Evolutionary conservation across 1,140 invertebrate genomes (phyloP), one percentile per base, ranked within the genome.

Genomic region (Drosophila pseudoobscura): DNA sequence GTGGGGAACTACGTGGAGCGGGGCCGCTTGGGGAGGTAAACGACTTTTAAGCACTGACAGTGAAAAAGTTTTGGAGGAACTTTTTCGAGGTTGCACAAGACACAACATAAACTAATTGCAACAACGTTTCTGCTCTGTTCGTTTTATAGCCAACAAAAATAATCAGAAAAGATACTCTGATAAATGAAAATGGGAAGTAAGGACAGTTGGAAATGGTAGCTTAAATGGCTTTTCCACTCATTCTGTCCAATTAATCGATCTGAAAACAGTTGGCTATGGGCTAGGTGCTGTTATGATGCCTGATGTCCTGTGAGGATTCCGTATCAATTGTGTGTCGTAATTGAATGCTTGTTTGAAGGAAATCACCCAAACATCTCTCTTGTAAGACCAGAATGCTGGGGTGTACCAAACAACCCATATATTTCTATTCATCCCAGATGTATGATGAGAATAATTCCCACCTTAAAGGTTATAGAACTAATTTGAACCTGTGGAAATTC

Each of bases 41-140:
- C 49, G 60, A 74, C 70, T 74, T 63, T 74, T 74, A 64, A 45
- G 61, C 70, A 53, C 50, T 59, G 63, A 62, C 55, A 52, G 52
- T 60, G 63, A 53, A 72, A 70, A 55, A 54, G 56, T 61, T 72
- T 53, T 44, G 39, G 49, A 31, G 35, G 41, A 70, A 71, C 54
- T 71, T 64, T 62, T 58, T 31, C 68, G 43, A 74, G 69, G 68
- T 64, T 73, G 71, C 58, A 73, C 63, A 13, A 35, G 51, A 20
- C 51, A 69, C 66, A 69, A 46, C 66, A 69, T 57, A 73, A 80
- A 85, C 78, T 77, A 85, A 87, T 80, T 85, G 77, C 57, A 77
- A 74, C 72, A 56, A 87, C 49, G 66, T 46, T 62, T 56, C 49
- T 50, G 53, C 1, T 39, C 35, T 13, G 35, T 49, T 39, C 44